Base-by-base conservation (phyloP, 2,797 vertebrate species). In the Lycodopsis pacificus region DNA sequence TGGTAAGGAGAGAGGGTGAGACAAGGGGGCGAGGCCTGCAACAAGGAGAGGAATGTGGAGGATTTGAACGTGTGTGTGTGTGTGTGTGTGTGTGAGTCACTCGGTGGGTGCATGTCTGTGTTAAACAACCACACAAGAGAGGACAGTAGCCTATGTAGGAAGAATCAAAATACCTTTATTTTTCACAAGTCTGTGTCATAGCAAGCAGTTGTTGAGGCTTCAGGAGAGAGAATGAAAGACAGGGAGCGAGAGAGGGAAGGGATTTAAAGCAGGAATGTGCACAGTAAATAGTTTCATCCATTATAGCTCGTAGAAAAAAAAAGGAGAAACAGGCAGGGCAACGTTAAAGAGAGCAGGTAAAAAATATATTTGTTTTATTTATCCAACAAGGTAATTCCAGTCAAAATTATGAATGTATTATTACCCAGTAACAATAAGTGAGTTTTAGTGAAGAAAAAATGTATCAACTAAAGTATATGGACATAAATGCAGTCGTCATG, bases 131-230 rank as follows among this genome's bases (percentile, higher is more conserved):
- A 82, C 62, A 85, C 58, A 73, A 80, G 57, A 90, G 62, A 77
- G 73, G 77, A 89, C 83, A 86, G 79, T 76, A 86, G 81, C 32
- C 65, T 30, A 38, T 79, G 73, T 71, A 62, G 76, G 38, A 62
- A 71, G 69, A 70, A 82, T 63, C 73, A 80, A 92, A 86, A 87
- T 86, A 68, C 63, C 73, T 94, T 94, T 94, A 91, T 91, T 87
- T 65, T 92, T 85, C 80, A 88, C 88, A 85, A 67, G 57, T 71
- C 40, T 80, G 73, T 80, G 70, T 81, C 69, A 84, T 71, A 89
- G 85, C 81, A 85, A 76, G 81, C 89, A 90, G 72, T 77, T 86
- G 80, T 87, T 92, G 83, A 80, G 82, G 90, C 91, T 91, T 80
- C 83, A 75, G 67, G 82, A 69, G 66, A 61, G 81, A 73, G 53